These are phyloP conservation scores for Synergus japonicus DNA, from an alignment of 2,888 invertebrate species.

Conservation along the genomic window DNA sequence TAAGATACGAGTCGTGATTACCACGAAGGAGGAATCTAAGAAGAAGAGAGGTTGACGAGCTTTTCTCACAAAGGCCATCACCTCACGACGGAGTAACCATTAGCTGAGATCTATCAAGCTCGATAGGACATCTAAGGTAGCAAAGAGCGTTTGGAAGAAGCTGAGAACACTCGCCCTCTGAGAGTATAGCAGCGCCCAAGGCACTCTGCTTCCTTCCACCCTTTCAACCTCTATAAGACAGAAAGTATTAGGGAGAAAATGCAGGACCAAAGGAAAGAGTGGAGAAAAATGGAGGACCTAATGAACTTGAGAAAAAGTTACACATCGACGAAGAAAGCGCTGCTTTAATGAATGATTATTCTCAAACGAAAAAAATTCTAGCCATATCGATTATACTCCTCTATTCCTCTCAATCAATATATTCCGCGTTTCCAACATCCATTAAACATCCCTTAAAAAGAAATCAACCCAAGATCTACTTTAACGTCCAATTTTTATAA, in stretches of 20 bases:
- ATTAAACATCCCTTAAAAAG: conserved; percentile 3
- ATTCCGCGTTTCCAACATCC: not conserved
- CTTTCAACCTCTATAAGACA: conserved; percentile 47
- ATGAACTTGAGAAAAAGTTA: conserved; percentile 68
- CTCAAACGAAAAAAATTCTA: not conserved
- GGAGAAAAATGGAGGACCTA: conserved; percentile 63
- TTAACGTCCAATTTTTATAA: not conserved
- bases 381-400: not conserved
- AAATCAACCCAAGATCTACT: not conserved
- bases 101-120: conserved; percentile 65
- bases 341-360: conserved; percentile 58
- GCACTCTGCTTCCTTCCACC: conserved; percentile 51
- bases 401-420: not conserved
- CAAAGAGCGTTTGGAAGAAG: conserved; percentile 62
- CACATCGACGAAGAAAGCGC: conserved; percentile 57
- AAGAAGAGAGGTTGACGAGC: conserved; percentile 29
- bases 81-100: conserved; percentile 62
- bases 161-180: conserved; percentile 61
- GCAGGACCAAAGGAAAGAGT: conserved; percentile 34
- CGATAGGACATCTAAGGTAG: conserved; percentile 61
- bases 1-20: not conserved
- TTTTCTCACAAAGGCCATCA: conserved; percentile 29
- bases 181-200: conserved; percentile 54
- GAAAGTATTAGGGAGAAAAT: conserved; percentile 34
- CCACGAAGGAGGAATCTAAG: not conserved